phyloP scores from a whole-genome alignment of 2,888 invertebrate species.

The Chouioia cunea region DNA sequence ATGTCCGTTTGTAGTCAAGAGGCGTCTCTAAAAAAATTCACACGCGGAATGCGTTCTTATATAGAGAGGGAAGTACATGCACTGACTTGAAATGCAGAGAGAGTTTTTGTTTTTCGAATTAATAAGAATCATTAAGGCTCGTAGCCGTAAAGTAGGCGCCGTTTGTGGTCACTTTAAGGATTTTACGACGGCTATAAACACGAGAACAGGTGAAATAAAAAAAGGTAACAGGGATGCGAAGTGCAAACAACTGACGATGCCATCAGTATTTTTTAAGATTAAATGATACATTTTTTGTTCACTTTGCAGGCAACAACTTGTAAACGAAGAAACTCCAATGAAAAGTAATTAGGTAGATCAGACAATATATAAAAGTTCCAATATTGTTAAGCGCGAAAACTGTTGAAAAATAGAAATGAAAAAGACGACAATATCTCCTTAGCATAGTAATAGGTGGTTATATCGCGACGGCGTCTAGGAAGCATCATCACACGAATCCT shows the following conservation, averaged over 20 bases:
- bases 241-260: conserved; percentile 16
- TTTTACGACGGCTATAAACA: conserved; percentile 43
- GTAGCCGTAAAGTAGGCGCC: conserved; percentile 28
- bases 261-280: too few relatives aligned
- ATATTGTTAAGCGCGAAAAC: too few relatives aligned
- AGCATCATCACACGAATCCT: too few relatives aligned
- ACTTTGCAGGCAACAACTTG: too few relatives aligned
- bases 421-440: too few relatives aligned
- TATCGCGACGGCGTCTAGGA: too few relatives aligned
- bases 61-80: neutral
- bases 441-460: too few relatives aligned
- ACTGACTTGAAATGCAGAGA: conserved; percentile 34
- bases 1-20: conserved; percentile 43
- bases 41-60: conserved; percentile 27
- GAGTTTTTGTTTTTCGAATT: conserved; percentile 37
- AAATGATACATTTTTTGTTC: too few relatives aligned
- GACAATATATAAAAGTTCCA: too few relatives aligned
- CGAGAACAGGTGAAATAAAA: conserved; percentile 43
- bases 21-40: conserved; percentile 31
- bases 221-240: conserved; percentile 9
- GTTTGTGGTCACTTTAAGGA: conserved; percentile 33
- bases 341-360: too few relatives aligned
- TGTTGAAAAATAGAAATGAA: too few relatives aligned
- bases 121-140: conserved; percentile 44
- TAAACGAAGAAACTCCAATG: too few relatives aligned